Base-by-base conservation (phyloP, 2,888 invertebrate genomes). In the Agrilus biguttatus region DNA sequence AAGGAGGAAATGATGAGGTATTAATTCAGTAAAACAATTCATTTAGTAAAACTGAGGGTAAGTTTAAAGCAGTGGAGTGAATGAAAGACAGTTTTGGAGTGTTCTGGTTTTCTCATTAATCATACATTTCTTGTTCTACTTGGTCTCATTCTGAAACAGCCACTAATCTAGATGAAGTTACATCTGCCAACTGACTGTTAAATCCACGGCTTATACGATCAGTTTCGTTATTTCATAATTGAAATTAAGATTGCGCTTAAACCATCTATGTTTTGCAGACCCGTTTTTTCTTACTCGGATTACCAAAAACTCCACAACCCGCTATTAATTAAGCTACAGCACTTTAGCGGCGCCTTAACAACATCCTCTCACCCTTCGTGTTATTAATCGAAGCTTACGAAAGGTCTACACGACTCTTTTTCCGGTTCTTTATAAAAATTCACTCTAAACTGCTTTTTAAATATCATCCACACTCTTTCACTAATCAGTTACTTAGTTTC, bases 101-200 rank as follows among this genome's bases (percentile, higher is more conserved):
- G 28, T 47, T 47, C 45, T 49, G 45, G 47, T 45, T 53, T 55
- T 53, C 28, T 28, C 55, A 60, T 60, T 60, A 59, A 59, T 60
- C 59, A 60, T 59, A 59, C 57, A 60, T 60, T 60, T 60, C 60
- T 58, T 59, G 59, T 56, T 56, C 54, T 53, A 53, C 51, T 49
- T 45, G 43, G 49, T 47, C 49, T 48, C 51, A 49, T 49, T 52
- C 53, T 37, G 43, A 45, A 53, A 46, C 49, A 51, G 51, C 53
- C 53, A 53, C 55, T 57, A 59, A 59, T 58, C 59, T 56, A 53
- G 57, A 57, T 54, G 48, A 51, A 59, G 57, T 52, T 57, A 56
- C 54, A 58, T 58, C 57, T 56, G 53, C 52, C 53, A 57, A 56
- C 55, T 57, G 58, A 58, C 57, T 58, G 53, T 50, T 53, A 57